Conservation (phyloP, 1,140 invertebrate genomes). For the Hypothenemus hampei region DNA sequence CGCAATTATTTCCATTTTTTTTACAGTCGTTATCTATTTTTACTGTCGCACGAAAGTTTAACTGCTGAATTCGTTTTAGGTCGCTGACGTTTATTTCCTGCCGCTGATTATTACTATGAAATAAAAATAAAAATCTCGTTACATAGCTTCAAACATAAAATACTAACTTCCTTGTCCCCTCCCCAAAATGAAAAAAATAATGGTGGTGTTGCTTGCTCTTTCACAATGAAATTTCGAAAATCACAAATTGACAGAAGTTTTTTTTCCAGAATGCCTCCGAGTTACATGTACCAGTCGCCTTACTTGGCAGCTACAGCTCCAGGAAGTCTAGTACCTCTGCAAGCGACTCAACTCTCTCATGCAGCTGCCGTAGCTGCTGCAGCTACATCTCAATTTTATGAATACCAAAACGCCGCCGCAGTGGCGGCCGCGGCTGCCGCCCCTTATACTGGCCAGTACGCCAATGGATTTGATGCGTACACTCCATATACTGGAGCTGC, state of each 20-base stretch:
- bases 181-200: too few species aligned
- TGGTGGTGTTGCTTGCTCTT: conserved; percentile 40
- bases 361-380: conserved; percentile 67
- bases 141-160: too few species aligned
- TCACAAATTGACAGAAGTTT: conserved; percentile 1
- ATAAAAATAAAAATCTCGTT: too few species aligned
- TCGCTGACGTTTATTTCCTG: neutral
- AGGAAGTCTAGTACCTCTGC: conserved; percentile 60
- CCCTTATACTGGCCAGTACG: conserved; percentile 64
- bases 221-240: neutral
- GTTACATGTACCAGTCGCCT: conserved; percentile 68
- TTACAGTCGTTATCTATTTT: neutral
- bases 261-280: conserved; percentile 63
- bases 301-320: conserved; percentile 59
- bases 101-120: neutral
- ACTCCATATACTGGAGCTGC: conserved; percentile 60
- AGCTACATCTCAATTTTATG: conserved; percentile 68
- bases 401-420: conserved; percentile 60
- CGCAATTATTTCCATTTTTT: neutral
- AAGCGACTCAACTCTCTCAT: conserved; percentile 59
- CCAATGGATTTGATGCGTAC: conserved; percentile 66
- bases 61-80: neutral
- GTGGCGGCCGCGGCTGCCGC: conserved; percentile 60
- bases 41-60: neutral
- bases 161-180: too few species aligned